Conservation (phyloP, 2,113 vertebrate species). For the Melanostigma gelatinosum region DNA sequence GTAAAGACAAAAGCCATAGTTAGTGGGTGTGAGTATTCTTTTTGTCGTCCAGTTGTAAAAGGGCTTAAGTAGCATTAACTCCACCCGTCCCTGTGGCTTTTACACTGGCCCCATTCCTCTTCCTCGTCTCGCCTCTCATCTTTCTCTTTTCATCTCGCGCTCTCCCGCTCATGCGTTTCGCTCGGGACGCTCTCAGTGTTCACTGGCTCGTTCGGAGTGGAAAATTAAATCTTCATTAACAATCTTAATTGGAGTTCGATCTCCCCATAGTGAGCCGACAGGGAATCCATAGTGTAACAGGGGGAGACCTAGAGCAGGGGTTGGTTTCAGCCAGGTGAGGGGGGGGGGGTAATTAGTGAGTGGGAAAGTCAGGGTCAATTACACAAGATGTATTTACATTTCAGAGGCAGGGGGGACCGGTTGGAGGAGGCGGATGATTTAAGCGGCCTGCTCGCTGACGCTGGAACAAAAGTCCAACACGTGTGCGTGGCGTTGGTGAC, state of each 20-base stretch:
- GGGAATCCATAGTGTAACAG: constrained; percentile 79
- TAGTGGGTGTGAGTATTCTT: background rate
- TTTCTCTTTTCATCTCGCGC: background rate
- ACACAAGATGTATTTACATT: constrained; percentile 70
- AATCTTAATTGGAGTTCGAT: constrained; percentile 87
- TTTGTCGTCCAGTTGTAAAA: background rate
- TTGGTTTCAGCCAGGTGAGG: constrained; percentile 46
- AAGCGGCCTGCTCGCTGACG: constrained; percentile 32
- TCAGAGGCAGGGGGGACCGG: constrained; percentile 26
- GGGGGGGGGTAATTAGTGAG: constrained; percentile 66
- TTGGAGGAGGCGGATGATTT: constrained; percentile 44
- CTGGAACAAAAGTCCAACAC: background rate
- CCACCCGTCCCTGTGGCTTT: constrained; percentile 7
- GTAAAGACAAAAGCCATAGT: background rate
- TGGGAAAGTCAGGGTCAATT: constrained; percentile 66
- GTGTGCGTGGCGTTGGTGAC: background rate
- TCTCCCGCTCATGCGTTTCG: constrained; percentile 40
- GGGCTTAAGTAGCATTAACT: constrained; percentile 15
- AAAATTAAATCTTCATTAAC: constrained; percentile 87
- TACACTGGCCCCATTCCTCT: background rate
- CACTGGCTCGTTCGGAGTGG: constrained; percentile 76
- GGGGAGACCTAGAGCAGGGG: constrained; percentile 68
- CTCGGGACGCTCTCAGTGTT: constrained; percentile 61
- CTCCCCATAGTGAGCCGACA: constrained; percentile 75
- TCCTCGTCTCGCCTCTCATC: background rate